Evolutionary conservation across 2,113 vertebrate species (phyloP), one percentile per base, ranked within the genome.

Genomic region (Cyanoliseus patagonus): DNA sequence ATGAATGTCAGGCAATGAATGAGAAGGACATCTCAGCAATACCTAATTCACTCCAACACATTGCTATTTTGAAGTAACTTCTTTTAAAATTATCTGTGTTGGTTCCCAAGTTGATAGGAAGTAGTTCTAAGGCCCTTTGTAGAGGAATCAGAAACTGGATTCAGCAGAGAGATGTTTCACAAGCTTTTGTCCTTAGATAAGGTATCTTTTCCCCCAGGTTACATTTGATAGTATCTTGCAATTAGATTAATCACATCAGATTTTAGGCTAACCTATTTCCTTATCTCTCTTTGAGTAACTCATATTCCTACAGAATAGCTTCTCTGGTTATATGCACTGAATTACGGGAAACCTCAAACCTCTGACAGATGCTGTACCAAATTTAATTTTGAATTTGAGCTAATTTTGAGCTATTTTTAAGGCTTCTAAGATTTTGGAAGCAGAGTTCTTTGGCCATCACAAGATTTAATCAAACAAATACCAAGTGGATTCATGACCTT

Each of bases 81-180:
- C 35, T 59, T 35, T 5, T 53, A 77, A 72, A 47, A 31, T 15
- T 1, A 33, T 1, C 3, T 0, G 1, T 33, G 28, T 9, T 37
- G n/a, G 62, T 41, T 68, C 35, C 44, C 4, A 33, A 30, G 44
- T 22, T 41, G 37, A 30, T 28, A 49, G 37, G 44, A 77, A 77
- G 47, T 4, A 28, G 18, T 30, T 83, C 53, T n/a, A 70, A 46
- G 93, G 51, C 17, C 16, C 64, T 63, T 51, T 47, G 27, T 9
- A 52, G 9, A 22, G 35, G 35, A 88, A 57, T 22, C 25, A 68
- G 61, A 86, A 64, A 28, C 57, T 57, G 52, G 17, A 62, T 73
- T 75, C 39, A 69, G 35, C 9, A 8, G 41, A 77, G 28, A 28
- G 39, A 44, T 62, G 33, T 62, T 79, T 46, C 77, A 55, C 16